Evolutionary conservation across 2,888 invertebrate genomes (phyloP).

Genomic region (Drosophila anomelani): DNA sequence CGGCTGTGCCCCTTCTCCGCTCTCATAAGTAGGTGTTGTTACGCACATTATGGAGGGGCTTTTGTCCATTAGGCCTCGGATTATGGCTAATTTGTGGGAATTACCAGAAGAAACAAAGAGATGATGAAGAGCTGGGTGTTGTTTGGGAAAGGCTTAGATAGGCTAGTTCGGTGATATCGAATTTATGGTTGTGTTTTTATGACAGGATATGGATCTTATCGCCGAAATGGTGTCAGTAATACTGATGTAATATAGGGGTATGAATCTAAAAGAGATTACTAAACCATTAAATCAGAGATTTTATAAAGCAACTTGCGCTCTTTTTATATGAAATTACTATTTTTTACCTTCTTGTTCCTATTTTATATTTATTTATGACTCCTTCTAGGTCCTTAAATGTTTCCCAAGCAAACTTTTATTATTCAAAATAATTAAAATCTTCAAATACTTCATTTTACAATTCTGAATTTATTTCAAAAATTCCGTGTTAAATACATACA

Average conservation of each 20-base stretch:
- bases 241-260: neutral
- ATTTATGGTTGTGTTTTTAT: conserved; percentile 1
- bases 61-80: conserved; percentile 55
- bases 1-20: conserved; percentile 38
- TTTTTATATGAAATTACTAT: no score
- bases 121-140: conserved; percentile 24
- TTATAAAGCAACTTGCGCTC: neutral
- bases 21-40: conserved; percentile 73
- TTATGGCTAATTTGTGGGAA: conserved; percentile 67
- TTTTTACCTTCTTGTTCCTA: no score
- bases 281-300: neutral
- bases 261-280: neutral
- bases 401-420: neutral
- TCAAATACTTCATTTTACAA: neutral
- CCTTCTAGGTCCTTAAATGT: neutral
- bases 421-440: neutral
- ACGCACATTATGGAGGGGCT: conserved; percentile 66
- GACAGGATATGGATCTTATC: neutral
- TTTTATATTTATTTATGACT: no score
- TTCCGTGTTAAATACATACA: conserved; percentile 61
- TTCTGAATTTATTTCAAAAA: conserved; percentile 55
- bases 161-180: neutral
- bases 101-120: conserved; percentile 40
- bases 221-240: neutral
- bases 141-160: neutral